A percentile compares a stretch with the other conserved stretches of the same genome.
These are phyloP conservation scores for Hirundichthys speculiger DNA, from an alignment of 2,113 vertebrate species.

Conservation along the genomic window DNA sequence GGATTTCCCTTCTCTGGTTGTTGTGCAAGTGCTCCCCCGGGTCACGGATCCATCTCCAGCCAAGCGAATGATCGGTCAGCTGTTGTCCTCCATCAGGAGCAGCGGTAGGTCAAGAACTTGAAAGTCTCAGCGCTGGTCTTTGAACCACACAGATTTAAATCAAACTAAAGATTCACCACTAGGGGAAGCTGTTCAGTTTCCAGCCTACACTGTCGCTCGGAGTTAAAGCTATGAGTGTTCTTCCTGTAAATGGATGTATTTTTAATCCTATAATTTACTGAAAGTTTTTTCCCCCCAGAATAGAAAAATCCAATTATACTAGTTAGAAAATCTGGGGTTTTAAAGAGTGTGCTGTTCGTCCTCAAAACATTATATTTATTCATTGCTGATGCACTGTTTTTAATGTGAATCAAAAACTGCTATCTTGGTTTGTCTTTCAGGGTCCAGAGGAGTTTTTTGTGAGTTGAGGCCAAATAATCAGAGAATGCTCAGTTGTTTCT, in stretches of 20 bases:
- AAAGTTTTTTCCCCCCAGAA: not conserved
- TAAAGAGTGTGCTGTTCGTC: not conserved
- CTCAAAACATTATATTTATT: not conserved
- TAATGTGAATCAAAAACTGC: too few relatives aligned
- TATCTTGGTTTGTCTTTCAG: conserved; percentile 66
- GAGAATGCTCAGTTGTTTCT: conserved; percentile 92
- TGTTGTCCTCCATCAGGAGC: conserved; percentile 90
- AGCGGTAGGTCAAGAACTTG: conserved; percentile 82
- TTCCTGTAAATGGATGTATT: too few relatives aligned
- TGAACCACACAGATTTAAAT: not conserved
- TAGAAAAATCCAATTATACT: too few relatives aligned
- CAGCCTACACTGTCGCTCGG: too few relatives aligned
- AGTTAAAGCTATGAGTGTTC: too few relatives aligned
- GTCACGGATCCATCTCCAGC: conserved; percentile 91
- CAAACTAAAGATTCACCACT: conserved; percentile 13
- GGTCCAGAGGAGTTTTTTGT: conserved; percentile 92
- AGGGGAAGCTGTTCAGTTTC: conserved; percentile 5
- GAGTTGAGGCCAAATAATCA: conserved; percentile 90
- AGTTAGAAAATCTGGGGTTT: not conserved
- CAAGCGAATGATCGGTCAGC: conserved; percentile 91
- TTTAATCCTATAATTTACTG: too few relatives aligned
- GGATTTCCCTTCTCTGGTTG: conserved; percentile 92
- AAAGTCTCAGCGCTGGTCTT: not conserved
- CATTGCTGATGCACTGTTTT: not conserved
- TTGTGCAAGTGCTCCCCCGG: conserved; percentile 90